A percentile compares a stretch with the other conserved stretches of the same genome.
phyloP scores from a whole-genome alignment of 2,113 vertebrate species.

The Turdus rufiventris region DNA sequence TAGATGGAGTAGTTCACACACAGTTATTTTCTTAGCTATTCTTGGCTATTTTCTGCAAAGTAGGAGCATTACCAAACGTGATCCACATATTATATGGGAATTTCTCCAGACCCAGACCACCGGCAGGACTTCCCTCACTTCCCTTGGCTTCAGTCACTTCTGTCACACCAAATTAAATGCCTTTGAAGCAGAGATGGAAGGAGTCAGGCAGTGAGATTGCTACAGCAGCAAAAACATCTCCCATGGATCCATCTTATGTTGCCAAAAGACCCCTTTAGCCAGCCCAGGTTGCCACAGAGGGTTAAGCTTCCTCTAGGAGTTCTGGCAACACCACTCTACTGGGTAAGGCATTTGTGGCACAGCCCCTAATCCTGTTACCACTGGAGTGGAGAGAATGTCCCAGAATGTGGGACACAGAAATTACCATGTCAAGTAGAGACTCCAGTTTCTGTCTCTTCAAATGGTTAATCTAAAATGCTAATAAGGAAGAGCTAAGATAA shows the following conservation, averaged over 20 bases:
- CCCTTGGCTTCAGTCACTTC: not conserved
- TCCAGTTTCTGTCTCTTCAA: not conserved
- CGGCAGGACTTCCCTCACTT: not conserved
- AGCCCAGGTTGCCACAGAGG: not conserved
- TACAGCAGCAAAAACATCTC: not conserved
- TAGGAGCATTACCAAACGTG: not conserved
- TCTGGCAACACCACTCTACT: not conserved
- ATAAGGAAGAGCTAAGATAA: not conserved
- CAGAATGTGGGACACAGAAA: not conserved
- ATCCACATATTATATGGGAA: no score
- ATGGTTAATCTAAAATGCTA: not conserved
- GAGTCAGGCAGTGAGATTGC: not conserved
- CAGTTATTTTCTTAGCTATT: not conserved
- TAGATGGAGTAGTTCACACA: not conserved
- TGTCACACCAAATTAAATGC: not conserved
- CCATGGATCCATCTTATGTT: accelerated
- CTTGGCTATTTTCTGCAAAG: not conserved
- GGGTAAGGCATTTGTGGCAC: not conserved
- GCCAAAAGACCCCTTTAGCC: not conserved
- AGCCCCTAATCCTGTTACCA: not conserved
- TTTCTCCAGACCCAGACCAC: no score
- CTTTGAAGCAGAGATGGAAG: not conserved
- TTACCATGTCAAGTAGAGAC: not conserved
- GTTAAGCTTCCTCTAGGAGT: not conserved
- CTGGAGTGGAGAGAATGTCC: not conserved